These are phyloP conservation scores for Xanthorhoe spadicearia DNA, from an alignment of 2,888 invertebrate species.

Conservation along the genomic window DNA sequence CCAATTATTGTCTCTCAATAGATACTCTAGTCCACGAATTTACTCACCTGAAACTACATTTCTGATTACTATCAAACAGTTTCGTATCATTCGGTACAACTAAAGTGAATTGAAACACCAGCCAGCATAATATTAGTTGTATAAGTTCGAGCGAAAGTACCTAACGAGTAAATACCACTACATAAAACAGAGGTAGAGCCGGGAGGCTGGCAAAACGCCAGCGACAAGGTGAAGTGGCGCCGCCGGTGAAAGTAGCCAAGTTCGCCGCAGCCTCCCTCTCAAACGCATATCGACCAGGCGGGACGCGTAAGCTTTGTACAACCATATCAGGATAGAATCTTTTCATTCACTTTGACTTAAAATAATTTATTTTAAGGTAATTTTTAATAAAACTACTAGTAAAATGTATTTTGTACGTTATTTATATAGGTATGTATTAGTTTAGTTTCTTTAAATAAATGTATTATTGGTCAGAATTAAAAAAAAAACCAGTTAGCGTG, in stretches of 20 bases:
- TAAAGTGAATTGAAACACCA: not conserved
- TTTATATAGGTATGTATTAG: no score
- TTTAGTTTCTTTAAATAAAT: no score
- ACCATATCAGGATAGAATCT: no score
- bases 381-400: no score
- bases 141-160: not conserved
- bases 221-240: slow-evolving; percentile 78
- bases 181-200: slow-evolving; percentile 6
- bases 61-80: not conserved
- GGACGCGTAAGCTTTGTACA: no score
- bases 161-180: slow-evolving; percentile 6
- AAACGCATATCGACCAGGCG: slow-evolving; percentile 25
- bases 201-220: slow-evolving; percentile 70
- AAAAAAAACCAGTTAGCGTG: no score
- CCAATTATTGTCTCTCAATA: no score
- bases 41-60: no score
- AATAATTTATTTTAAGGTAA: no score
- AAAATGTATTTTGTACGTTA: no score
- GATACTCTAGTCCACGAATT: no score
- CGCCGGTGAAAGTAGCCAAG: slow-evolving; percentile 74
- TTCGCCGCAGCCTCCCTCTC: slow-evolving; percentile 26
- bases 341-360: not conserved
- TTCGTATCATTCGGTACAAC: not conserved
- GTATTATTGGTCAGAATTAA: no score
- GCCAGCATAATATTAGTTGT: not conserved